Base-by-base conservation (phyloP, 2,797 vertebrate genomes). In the Catostomus latipinnis region DNA sequence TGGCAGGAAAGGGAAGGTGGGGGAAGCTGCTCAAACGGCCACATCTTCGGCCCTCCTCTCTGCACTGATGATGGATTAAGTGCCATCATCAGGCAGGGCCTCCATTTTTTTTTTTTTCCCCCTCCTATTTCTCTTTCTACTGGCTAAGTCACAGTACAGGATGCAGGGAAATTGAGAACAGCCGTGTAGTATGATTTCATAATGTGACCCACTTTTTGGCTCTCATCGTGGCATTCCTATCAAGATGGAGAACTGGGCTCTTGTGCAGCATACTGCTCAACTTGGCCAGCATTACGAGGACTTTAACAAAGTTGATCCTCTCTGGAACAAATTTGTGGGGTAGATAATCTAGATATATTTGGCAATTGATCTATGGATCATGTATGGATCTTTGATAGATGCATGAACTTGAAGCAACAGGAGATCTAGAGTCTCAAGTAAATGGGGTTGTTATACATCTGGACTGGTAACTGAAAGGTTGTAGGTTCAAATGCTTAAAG, bases 171-270 rank as follows among this genome's bases (percentile, higher is more conserved):
- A 73, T 71, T 65, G 68, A 76, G 53, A 74, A 22, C 18, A 73
- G 75, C 46, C 22, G 74, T 67, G 67, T 78, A 71, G 70, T 62
- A 62, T 73, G 61, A 85, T 84, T 83, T 83, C 71, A 74, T 74
- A 83, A 80, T 62, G 53, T 74, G 82, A 82, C 85, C 82, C 75
- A 73, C 79, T 84, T 83, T 80, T 57, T 76, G 76, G 16, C 22
- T 50, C 52, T 45, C 2, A 45, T 58, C 61, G 14, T 76, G 57
- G 48, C 48, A 43, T 16, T 76, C 57, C 53, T 65, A 0, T 82
- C 8, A 58, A 53, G 45, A 56, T 61, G 46, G 56, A 61, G 75
- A 77, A 61, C 46, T 46, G 46, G 13, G 53, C 22, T 69, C 65
- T 60, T 7, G 49, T 66, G 72, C 18, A 74, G 71, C 62, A 22